phyloP scores from a whole-genome alignment of 2,113 vertebrate genomes.

The Dromaius novaehollandiae region DNA sequence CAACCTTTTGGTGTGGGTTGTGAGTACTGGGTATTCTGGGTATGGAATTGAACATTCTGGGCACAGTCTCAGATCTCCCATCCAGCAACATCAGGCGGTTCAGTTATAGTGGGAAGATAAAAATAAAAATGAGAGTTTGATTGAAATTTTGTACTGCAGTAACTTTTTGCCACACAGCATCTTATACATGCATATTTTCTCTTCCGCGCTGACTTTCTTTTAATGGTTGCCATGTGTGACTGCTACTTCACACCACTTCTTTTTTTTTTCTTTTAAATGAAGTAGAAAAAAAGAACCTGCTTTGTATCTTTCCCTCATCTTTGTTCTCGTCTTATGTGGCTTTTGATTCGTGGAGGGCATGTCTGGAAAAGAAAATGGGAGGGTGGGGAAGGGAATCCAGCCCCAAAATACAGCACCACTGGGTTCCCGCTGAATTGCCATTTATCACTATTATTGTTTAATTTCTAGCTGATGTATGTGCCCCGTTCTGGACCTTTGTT shows the following conservation, averaged over 20 bases:
- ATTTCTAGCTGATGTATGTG: background rate
- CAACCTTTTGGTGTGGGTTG: constrained; percentile 51
- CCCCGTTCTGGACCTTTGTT: background rate
- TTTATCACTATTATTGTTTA: background rate
- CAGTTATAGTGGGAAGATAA: constrained; percentile 56
- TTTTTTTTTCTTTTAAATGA: background rate
- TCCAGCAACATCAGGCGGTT: constrained; percentile 48
- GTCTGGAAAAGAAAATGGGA: background rate
- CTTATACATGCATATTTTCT: constrained; percentile 44
- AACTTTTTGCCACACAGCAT: constrained; percentile 63
- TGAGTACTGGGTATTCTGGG: constrained; percentile 42
- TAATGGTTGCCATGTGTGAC: constrained; percentile 48
- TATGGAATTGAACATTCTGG: constrained; percentile 22
- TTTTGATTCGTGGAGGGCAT: constrained; percentile 1
- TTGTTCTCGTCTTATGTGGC: constrained; percentile 39
- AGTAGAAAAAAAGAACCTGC: background rate
- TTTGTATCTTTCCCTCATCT: constrained; percentile 31
- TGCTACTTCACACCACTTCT: constrained; percentile 11
- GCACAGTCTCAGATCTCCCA: constrained; percentile 39
- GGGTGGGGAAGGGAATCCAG: background rate
- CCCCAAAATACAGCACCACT: background rate
- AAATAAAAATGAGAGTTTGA: constrained; percentile 68
- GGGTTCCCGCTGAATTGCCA: constrained; percentile 14
- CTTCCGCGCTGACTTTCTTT: constrained; percentile 12
- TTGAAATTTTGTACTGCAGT: constrained; percentile 56